Evolutionary conservation across 2,113 vertebrate genomes (phyloP), one percentile per base, ranked within the genome.

Genomic region (Semnornis frantzii): DNA sequence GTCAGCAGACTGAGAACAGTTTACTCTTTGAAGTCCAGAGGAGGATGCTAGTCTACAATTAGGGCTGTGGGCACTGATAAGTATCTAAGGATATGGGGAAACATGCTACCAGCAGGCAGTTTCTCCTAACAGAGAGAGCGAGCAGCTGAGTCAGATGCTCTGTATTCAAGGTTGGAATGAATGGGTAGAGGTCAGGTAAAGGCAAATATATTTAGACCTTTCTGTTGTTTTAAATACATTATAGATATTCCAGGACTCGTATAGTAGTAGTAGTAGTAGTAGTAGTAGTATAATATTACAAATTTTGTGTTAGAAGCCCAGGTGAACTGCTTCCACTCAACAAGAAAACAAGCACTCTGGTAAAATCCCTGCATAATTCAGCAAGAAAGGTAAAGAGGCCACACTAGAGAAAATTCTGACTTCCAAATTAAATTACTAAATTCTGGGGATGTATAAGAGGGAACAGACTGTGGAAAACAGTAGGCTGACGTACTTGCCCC

Each of bases 141-240:
- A 83, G 85, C 48, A 92, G 93, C 88, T 93, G 76, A 93, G 31
- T 78, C 88, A 95, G 90, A 78, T 58, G 65, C 48, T 88, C 65
- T 69, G 23, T 48, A 17, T 83, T 75, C 65, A 88, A 78, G 76
- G 37, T 44, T 85, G 42, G 5, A 68, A 27, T 8, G 33, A 90
- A 78, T 37, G 71, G 16, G 57, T 90, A 69, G 70, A 59, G 57
- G 62, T 93, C 69, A 88, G 31, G 14, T 15, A 57, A 83, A 54
- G 37, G 27, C 25, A 94, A 81, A 62, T 64, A 13, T 9, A 69
- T 68, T 13, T 69, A 70, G 33, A 71, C 21, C 33, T 9, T 64
- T 78, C 48, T 68, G 25, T 33, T 80, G 10, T 52, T 92, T 78
- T 75, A 86, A 81, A 34, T 34, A 27, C 10, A 5, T 0, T 50